A percentile compares a stretch with the other conserved stretches of the same genome.
Evolutionary conservation across 2,113 vertebrate genomes (phyloP).

Genomic region (Nyctibius bracteatus): DNA sequence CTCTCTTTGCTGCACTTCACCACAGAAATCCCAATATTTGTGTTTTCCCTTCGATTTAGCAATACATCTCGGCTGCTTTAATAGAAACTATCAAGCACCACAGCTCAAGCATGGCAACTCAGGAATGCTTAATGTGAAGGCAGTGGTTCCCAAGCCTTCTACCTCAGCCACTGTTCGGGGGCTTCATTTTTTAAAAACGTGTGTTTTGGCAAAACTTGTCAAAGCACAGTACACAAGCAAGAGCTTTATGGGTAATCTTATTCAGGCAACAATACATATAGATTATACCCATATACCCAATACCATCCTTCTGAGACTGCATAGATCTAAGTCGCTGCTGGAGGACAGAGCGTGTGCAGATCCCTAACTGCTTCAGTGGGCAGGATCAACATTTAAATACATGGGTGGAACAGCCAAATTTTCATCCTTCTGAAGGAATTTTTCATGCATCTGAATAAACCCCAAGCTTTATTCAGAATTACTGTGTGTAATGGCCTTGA

Average conservation of each 20-base stretch:
- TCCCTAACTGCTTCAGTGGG: background rate
- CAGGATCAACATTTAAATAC: background rate
- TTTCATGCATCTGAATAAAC: background rate
- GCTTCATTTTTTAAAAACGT: background rate
- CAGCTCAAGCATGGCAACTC: background rate
- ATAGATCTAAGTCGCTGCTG: fast-evolving
- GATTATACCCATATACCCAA: background rate
- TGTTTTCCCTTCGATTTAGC: background rate
- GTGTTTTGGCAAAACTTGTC: background rate
- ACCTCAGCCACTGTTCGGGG: background rate
- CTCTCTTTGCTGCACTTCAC: background rate
- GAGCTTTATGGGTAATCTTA: background rate
- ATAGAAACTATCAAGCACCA: background rate
- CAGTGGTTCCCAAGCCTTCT: background rate
- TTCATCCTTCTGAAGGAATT: background rate
- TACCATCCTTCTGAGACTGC: background rate
- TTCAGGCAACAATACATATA: background rate
- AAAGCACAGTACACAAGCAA: background rate
- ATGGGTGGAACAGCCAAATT: background rate
- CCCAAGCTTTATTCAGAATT: background rate
- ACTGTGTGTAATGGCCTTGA: background rate
- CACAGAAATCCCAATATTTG: background rate
- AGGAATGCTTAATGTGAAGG: background rate
- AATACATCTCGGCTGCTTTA: background rate
- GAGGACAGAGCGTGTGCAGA: background rate